Evolutionary conservation across 2,797 vertebrate genomes (phyloP).

Genomic region (Serranus cabrilla): DNA sequence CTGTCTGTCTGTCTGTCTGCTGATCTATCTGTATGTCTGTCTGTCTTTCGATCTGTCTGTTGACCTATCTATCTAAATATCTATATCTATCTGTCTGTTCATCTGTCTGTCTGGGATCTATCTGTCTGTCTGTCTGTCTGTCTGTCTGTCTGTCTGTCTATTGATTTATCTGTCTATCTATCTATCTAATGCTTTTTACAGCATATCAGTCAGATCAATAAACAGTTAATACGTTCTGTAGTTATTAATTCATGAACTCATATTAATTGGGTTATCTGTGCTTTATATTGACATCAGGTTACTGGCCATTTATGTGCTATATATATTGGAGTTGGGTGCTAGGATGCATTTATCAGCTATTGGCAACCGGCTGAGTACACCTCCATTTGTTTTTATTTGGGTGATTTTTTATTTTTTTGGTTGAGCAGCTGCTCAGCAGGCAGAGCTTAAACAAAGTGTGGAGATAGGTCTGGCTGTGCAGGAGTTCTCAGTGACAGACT

Average conservation of each 20-base stretch:
- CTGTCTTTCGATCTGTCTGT: not conserved
- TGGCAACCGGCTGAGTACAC: too few relatives aligned
- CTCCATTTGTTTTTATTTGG: too few relatives aligned
- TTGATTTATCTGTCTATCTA: constrained; percentile 7
- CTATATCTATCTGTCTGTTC: too few relatives aligned
- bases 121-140: not conserved
- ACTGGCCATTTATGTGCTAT: not conserved
- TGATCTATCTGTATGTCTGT: not conserved
- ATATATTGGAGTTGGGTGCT: not conserved
- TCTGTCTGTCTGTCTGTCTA: constrained; percentile 8
- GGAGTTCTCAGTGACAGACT: too few relatives aligned
- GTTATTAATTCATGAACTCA: constrained; percentile 9
- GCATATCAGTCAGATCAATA: not conserved
- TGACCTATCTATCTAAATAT: not conserved
- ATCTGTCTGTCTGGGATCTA: too few relatives aligned
- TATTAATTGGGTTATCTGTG: not conserved
- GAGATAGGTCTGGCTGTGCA: too few relatives aligned
- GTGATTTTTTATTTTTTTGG: too few relatives aligned
- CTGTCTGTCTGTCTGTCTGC: constrained; percentile 18
- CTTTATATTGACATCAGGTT: not conserved
- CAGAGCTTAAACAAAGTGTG: too few relatives aligned
- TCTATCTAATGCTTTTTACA: not conserved
- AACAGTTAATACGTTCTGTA: not conserved
- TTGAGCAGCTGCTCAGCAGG: too few relatives aligned
- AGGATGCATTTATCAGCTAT: too few relatives aligned